Conservation (phyloP, 2,797 vertebrate species). For the Spatula versicolor region DNA sequence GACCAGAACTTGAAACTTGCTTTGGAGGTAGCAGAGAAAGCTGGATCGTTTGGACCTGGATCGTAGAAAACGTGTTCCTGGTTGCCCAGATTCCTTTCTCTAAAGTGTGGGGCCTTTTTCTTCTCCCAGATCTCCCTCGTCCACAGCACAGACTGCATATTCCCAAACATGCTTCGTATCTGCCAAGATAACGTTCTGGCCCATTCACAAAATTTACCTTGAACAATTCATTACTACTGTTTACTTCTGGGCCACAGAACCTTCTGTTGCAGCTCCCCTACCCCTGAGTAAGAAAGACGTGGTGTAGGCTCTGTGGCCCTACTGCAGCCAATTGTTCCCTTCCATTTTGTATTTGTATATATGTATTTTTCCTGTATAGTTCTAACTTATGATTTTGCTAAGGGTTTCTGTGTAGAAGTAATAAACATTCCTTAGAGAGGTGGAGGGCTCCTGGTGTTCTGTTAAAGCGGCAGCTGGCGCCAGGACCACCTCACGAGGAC, state of each 20-base stretch:
- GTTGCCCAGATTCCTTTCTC: accelerated
- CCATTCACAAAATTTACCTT: not conserved
- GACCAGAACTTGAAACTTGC: slow-evolving; percentile 95
- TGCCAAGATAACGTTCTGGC: not conserved
- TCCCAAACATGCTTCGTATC: not conserved
- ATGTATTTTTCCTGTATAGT: not conserved
- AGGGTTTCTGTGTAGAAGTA: not conserved
- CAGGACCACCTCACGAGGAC: not conserved
- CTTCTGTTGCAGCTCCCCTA: not conserved
- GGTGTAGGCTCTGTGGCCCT: not conserved
- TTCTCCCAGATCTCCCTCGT: not conserved
- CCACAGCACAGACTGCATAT: not conserved
- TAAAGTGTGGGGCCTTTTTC: not conserved
- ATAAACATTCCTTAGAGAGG: not conserved
- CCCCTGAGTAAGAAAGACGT: accelerated
- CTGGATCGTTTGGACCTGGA: slow-evolving; percentile 92
- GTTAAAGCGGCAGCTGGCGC: not conserved
- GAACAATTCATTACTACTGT: not conserved
- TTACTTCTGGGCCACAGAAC: not conserved
- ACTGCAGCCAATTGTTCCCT: not conserved
- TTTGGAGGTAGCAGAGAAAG: slow-evolving; percentile 94
- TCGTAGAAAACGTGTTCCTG: slow-evolving; percentile 71
- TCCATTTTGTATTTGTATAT: not conserved
- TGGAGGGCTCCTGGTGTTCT: not conserved
- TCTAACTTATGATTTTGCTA: not conserved